These are phyloP conservation scores for Melipona bicolor DNA, from an alignment of 2,888 invertebrate genomes.

Conservation along the genomic window DNA sequence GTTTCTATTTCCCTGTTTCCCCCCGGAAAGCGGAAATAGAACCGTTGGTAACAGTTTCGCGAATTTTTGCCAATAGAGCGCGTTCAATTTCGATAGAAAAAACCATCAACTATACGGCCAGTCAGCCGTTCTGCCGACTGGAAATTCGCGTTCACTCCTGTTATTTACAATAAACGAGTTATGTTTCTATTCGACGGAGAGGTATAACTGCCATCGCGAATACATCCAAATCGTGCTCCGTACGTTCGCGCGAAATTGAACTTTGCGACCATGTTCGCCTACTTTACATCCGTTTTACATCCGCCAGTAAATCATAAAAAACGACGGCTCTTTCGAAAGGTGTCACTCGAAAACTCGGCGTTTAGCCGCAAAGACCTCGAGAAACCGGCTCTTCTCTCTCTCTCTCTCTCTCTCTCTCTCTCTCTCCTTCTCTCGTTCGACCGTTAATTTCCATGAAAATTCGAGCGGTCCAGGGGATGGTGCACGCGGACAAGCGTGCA, in stretches of 20 bases:
- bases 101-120: slow-evolving; percentile 5
- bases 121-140: background rate
- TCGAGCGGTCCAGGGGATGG: background rate
- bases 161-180: slow-evolving; percentile 1
- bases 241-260: background rate
- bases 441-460: slow-evolving; percentile 40
- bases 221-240: background rate
- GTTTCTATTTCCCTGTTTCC: background rate
- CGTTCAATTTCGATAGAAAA: slow-evolving; percentile 3
- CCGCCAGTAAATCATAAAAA: background rate
- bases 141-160: background rate
- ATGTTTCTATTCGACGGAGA: background rate
- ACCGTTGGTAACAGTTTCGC: background rate
- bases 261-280: background rate
- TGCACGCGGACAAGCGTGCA: background rate
- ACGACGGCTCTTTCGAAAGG: background rate
- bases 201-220: background rate
- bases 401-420: no score
- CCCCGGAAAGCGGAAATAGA: background rate
- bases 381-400: background rate
- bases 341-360: background rate
- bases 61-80: slow-evolving; percentile 7
- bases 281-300: background rate
- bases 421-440: background rate
- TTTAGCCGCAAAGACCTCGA: background rate